Evolutionary conservation across 2,797 vertebrate genomes (phyloP), one percentile per base, ranked within the genome.

Genomic region (Alauda arvensis): DNA sequence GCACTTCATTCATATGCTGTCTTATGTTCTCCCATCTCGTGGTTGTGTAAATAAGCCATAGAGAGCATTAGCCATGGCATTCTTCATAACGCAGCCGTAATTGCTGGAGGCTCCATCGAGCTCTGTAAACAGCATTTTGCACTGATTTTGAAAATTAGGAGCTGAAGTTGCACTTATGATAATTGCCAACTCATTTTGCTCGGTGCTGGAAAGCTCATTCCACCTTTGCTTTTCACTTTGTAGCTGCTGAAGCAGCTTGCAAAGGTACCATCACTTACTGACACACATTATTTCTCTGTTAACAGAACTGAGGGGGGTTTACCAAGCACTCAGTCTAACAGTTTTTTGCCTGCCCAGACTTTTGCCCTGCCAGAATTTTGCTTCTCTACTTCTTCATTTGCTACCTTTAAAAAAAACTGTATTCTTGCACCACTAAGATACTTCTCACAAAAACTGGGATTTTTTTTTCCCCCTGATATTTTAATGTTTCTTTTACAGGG

Each of bases 111-210:
- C 67, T 93, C 69, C 71, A 82, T 34, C 12, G 28, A 86, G 79
- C 57, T 79, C 68, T 13, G 68, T 84, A 89, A 93, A 91, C 37
- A 86, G 81, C 75, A 68, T 71, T 82, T 85, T 89, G 66, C 42
- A 33, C 77, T 66, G 83, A 87, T 82, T 89, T 79, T 79, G 74
- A 51, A 79, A 93, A 91, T 91, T 55, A 86, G 63, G 66, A 80
- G 52, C 62, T 57, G 63, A 88, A 90, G 63, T 72, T 92, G 83
- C 66, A 60, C 72, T 62, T 93, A 56, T 0, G 18, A 4, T 77
- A 93, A 89, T 80, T 80, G 69, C 48, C 88, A 91, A 21, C 34
- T 63, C 13, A 13, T 80, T 88, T 81, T 69, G 39, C 71, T 90
- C 6, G 0, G 34, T 40, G 76, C 67, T 81, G 70, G 67, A 70